These are phyloP conservation scores for Machimus rusticus DNA, from an alignment of 2,888 invertebrate genomes.

Conservation along the genomic window DNA sequence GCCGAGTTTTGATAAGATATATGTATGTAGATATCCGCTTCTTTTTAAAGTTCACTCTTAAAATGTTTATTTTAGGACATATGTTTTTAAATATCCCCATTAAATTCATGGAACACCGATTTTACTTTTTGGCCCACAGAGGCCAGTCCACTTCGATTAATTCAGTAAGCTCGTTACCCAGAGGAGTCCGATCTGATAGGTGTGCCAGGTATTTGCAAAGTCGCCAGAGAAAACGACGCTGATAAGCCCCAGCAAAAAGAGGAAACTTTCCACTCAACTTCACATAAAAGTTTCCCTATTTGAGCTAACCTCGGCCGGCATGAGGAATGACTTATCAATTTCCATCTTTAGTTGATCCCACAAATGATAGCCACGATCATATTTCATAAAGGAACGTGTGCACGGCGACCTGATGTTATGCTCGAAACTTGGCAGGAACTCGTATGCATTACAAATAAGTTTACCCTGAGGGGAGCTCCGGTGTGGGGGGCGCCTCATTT, in stretches of 20 bases:
- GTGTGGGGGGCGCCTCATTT: slow-evolving; percentile 29
- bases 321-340: slow-evolving; percentile 48
- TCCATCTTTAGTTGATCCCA: slow-evolving; percentile 45
- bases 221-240: neutral
- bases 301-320: slow-evolving; percentile 1
- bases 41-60: too few species aligned
- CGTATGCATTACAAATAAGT: slow-evolving; percentile 47
- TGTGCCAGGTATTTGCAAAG: neutral
- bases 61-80: too few species aligned
- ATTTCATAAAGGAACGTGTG: slow-evolving; percentile 44
- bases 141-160: neutral
- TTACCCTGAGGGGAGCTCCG: neutral
- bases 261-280: slow-evolving; percentile 3
- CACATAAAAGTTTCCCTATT: slow-evolving; percentile 18
- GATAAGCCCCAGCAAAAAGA: neutral
- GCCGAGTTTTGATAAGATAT: too few species aligned
- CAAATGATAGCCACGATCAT: slow-evolving; percentile 47
- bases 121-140: too few species aligned
- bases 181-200: neutral
- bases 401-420: slow-evolving; percentile 39
- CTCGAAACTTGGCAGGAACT: slow-evolving; percentile 40
- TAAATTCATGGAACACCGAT: too few species aligned
- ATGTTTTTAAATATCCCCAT: too few species aligned
- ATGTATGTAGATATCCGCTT: too few species aligned
- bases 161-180: neutral